phyloP scores from a whole-genome alignment of 2,888 invertebrate genomes.

The Dryadula phaetusa region DNA sequence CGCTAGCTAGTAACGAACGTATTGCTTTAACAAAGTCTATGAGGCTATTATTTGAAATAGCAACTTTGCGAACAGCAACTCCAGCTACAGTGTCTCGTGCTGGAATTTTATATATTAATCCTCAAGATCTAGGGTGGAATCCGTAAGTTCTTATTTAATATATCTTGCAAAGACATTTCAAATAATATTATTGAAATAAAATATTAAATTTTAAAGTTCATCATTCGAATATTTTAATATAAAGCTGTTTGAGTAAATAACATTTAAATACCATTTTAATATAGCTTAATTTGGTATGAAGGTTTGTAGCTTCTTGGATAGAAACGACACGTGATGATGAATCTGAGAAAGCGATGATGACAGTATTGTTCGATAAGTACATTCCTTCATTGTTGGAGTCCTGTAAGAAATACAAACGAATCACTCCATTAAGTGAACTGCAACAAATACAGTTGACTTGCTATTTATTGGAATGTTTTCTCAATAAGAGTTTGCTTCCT shows the following conservation, averaged over 20 bases:
- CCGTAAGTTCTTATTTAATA: slow-evolving; percentile 86
- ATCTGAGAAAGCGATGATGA: slow-evolving; percentile 91
- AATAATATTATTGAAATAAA: too few species aligned
- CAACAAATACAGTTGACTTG: slow-evolving; percentile 95
- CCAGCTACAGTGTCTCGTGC: slow-evolving; percentile 98
- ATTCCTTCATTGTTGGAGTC: slow-evolving; percentile 93
- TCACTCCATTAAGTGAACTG: slow-evolving; percentile 95
- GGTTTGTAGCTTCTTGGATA: slow-evolving; percentile 95
- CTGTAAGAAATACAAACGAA: slow-evolving; percentile 91
- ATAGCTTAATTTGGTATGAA: slow-evolving; percentile 53
- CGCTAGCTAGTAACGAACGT: slow-evolving; percentile 96
- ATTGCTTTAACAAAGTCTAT: slow-evolving; percentile 95
- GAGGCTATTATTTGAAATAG: slow-evolving; percentile 97
- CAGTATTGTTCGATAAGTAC: slow-evolving; percentile 96
- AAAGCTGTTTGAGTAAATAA: too few species aligned
- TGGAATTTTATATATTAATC: slow-evolving; percentile 97
- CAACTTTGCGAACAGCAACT: slow-evolving; percentile 94
- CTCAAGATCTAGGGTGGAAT: slow-evolving; percentile 97
- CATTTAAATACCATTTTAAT: too few species aligned
- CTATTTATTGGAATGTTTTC: slow-evolving; percentile 92
- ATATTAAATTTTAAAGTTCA: too few species aligned
- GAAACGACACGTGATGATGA: slow-evolving; percentile 89
- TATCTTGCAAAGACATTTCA: not conserved
- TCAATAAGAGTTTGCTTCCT: slow-evolving; percentile 92
- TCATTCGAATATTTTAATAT: too few species aligned